phyloP scores from a whole-genome alignment of 2,888 invertebrate genomes.

The Meloe dianella region DNA sequence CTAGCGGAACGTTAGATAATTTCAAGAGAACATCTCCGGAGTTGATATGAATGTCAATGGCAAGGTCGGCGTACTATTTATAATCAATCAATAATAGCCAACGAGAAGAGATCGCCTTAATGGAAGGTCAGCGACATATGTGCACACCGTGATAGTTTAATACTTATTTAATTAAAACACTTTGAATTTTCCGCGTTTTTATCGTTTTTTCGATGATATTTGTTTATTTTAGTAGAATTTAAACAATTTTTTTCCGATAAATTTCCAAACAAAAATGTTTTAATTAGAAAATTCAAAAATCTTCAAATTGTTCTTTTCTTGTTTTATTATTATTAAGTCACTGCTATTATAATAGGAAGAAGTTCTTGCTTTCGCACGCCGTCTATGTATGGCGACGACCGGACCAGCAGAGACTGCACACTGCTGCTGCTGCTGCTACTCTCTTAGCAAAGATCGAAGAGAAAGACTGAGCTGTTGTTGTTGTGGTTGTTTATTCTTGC shows the following conservation, averaged over 20 bases:
- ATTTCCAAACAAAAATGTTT: too few species aligned
- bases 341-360: constrained; percentile 2
- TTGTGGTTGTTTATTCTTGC: constrained; percentile 9
- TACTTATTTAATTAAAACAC: neutral
- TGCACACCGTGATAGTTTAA: neutral
- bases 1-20: neutral
- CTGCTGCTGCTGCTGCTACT: constrained; percentile 22
- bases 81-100: constrained; percentile 28
- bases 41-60: constrained; percentile 28
- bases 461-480: constrained; percentile 19
- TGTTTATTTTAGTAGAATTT: neutral
- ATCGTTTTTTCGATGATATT: neutral
- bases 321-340: neutral
- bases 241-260: too few species aligned
- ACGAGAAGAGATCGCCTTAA: constrained; percentile 19
- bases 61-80: constrained; percentile 34
- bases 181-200: constrained; percentile 7
- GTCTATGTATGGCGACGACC: constrained; percentile 38
- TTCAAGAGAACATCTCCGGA: constrained; percentile 11
- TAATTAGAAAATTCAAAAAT: neutral
- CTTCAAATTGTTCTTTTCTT: neutral
- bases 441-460: constrained; percentile 3
- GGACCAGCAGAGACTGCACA: constrained; percentile 16
- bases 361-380: constrained; percentile 37
- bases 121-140: constrained; percentile 22